Percentiles rank a stretch among this genome's conserved stretches.
These are phyloP conservation scores for Ennomos quercinarius DNA, from an alignment of 2,888 invertebrate species.

Conservation along the genomic window DNA sequence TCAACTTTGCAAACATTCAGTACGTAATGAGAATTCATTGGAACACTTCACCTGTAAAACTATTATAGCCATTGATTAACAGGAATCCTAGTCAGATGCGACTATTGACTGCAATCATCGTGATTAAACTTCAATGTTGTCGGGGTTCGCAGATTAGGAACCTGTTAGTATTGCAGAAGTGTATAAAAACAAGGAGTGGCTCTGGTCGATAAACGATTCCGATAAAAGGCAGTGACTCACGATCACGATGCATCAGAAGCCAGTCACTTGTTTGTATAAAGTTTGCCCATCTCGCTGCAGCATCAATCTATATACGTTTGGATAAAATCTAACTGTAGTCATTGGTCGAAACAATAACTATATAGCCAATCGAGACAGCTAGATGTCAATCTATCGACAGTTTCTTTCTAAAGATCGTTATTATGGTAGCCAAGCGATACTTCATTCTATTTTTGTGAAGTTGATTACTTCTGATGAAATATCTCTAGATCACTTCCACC, in stretches of 20 bases:
- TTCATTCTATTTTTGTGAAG: too few relatives aligned
- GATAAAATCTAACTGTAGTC: too few relatives aligned
- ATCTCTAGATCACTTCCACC: too few relatives aligned
- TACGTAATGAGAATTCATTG: slow-evolving; percentile 9
- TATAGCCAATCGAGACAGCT: too few relatives aligned
- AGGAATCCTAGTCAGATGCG: slow-evolving; percentile 28
- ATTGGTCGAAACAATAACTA: not conserved
- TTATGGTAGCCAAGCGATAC: too few relatives aligned
- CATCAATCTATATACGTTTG: too few relatives aligned
- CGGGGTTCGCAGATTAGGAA: slow-evolving; percentile 8
- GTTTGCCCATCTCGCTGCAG: too few relatives aligned
- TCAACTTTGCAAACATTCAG: slow-evolving; percentile 4
- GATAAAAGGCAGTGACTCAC: slow-evolving; percentile 56
- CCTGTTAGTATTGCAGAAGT: slow-evolving; percentile 34
- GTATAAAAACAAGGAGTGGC: slow-evolving; percentile 68
- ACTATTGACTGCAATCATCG: slow-evolving; percentile 48
- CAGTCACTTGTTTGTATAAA: slow-evolving; percentile 4
- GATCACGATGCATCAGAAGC: slow-evolving; percentile 38
- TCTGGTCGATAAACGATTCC: slow-evolving; percentile 56
- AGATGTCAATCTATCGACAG: too few relatives aligned
- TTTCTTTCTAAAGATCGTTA: too few relatives aligned
- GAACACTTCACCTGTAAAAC: slow-evolving; percentile 14
- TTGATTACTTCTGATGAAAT: too few relatives aligned
- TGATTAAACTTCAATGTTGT: slow-evolving; percentile 47
- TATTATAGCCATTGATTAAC: slow-evolving; percentile 12